A percentile compares a stretch with the other conserved stretches of the same genome.
Evolutionary conservation across 2,888 invertebrate genomes (phyloP).

Genomic region (Tyria jacobaeae): DNA sequence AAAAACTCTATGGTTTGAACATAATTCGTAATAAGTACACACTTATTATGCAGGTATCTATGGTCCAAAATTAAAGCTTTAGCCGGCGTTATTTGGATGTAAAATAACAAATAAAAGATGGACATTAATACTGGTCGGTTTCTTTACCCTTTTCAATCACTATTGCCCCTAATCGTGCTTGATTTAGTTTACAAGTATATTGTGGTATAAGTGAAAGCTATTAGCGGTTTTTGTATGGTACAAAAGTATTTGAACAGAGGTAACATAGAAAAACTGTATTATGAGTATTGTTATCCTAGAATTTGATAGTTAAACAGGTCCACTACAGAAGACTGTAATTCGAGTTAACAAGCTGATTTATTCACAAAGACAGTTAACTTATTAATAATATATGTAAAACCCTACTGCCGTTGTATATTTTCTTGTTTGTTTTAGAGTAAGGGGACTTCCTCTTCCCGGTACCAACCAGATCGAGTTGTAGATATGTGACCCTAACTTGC

Average conservation of each 20-base stretch:
- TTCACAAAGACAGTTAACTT: too few relatives aligned
- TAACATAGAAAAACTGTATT: not conserved
- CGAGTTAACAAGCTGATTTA: too few relatives aligned
- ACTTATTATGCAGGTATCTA: slow-evolving; percentile 47
- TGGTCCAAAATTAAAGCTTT: slow-evolving; percentile 58
- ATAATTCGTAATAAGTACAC: slow-evolving; percentile 49
- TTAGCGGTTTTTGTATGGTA: slow-evolving; percentile 20
- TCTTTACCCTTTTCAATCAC: slow-evolving; percentile 83
- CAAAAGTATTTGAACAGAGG: not conserved
- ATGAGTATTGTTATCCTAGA: not conserved
- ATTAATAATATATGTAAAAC: too few relatives aligned
- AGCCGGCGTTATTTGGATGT: slow-evolving; percentile 59
- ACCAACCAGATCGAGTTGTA: too few relatives aligned
- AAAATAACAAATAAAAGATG: slow-evolving; percentile 67
- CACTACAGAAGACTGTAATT: too few relatives aligned
- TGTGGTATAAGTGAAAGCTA: slow-evolving; percentile 41
- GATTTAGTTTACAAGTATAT: slow-evolving; percentile 72
- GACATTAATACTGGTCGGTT: slow-evolving; percentile 70
- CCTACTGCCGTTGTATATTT: too few relatives aligned
- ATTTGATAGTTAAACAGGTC: too few relatives aligned
- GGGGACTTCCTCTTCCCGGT: too few relatives aligned
- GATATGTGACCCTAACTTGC: too few relatives aligned
- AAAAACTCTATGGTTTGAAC: slow-evolving; percentile 19
- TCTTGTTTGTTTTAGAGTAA: too few relatives aligned
- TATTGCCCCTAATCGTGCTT: slow-evolving; percentile 83